These are phyloP conservation scores for Larimichthys crocea DNA, from an alignment of 2,113 vertebrate species.

Conservation along the genomic window DNA sequence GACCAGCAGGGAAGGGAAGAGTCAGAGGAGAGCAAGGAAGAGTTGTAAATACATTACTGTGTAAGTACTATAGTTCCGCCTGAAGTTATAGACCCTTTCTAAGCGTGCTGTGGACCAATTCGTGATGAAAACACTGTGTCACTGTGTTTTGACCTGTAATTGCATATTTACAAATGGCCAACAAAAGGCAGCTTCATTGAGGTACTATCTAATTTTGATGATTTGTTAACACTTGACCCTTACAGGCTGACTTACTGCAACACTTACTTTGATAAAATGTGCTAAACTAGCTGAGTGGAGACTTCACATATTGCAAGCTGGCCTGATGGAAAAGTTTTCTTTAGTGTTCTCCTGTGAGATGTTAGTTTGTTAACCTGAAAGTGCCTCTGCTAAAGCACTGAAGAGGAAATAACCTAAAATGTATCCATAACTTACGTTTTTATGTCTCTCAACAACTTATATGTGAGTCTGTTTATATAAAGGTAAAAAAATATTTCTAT, in stretches of 20 bases:
- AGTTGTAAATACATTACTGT: neutral
- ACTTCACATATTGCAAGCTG: conserved; percentile 14
- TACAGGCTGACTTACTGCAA: conserved; percentile 7
- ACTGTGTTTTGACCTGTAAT: conserved; percentile 19
- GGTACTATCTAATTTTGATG: conserved; percentile 28
- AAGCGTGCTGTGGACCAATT: conserved; percentile 7
- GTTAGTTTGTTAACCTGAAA: neutral
- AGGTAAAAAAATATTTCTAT: conserved; percentile 9
- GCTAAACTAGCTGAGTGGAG: conserved; percentile 12
- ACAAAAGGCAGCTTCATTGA: conserved; percentile 18
- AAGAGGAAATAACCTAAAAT: neutral
- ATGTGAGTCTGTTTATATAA: conserved; percentile 48
- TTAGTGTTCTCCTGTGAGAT: neutral
- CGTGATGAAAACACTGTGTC: conserved; percentile 2
- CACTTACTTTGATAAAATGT: conserved; percentile 22
- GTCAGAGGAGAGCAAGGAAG: neutral
- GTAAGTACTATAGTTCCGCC: no score
- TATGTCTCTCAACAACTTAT: conserved; percentile 25
- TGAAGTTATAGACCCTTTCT: neutral
- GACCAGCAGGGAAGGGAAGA: conserved; percentile 21
- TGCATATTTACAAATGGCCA: conserved; percentile 18
- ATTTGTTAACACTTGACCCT: conserved; percentile 24
- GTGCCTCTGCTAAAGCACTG: neutral
- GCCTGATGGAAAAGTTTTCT: conserved; percentile 17
- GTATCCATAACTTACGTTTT: conserved; percentile 9